These are phyloP conservation scores for Lepus townsendii DNA, from an alignment of 2,797 vertebrate genomes.

Conservation along the genomic window DNA sequence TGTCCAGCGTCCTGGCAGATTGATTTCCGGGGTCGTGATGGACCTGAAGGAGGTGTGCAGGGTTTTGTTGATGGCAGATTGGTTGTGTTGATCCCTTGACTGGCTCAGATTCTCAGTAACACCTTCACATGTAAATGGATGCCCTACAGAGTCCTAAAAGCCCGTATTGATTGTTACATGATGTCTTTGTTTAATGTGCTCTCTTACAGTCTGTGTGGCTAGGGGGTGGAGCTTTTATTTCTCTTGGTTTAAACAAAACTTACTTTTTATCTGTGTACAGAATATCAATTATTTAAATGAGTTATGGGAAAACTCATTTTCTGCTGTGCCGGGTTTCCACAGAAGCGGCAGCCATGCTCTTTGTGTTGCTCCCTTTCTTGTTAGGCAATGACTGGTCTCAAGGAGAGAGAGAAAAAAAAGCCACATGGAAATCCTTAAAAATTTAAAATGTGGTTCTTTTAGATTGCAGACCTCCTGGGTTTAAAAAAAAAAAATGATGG, in stretches of 20 bases:
- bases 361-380: constrained; percentile 63
- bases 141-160: constrained; percentile 36
- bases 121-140: constrained; percentile 79
- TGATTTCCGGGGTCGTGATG: constrained; percentile 83
- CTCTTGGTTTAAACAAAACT: background rate
- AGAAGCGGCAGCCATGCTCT: background rate
- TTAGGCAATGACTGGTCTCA: background rate
- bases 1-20: constrained; percentile 82
- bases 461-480: constrained; percentile 49
- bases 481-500: constrained; percentile 73
- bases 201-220: constrained; percentile 24
- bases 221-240: constrained; percentile 54
- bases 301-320: constrained; percentile 27
- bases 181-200: constrained; percentile 9
- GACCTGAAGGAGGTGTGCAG: constrained; percentile 86
- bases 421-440: constrained; percentile 72
- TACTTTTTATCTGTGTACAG: constrained; percentile 20
- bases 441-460: constrained; percentile 61
- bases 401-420: background rate
- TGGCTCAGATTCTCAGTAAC: constrained; percentile 84
- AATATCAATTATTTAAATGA: constrained; percentile 45
- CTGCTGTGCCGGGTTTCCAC: background rate
- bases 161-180: constrained; percentile 32
- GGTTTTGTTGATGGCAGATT: constrained; percentile 84
- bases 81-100: constrained; percentile 83